These are phyloP conservation scores for Homarus americanus DNA, from an alignment of 1,140 invertebrate species.

Conservation along the genomic window DNA sequence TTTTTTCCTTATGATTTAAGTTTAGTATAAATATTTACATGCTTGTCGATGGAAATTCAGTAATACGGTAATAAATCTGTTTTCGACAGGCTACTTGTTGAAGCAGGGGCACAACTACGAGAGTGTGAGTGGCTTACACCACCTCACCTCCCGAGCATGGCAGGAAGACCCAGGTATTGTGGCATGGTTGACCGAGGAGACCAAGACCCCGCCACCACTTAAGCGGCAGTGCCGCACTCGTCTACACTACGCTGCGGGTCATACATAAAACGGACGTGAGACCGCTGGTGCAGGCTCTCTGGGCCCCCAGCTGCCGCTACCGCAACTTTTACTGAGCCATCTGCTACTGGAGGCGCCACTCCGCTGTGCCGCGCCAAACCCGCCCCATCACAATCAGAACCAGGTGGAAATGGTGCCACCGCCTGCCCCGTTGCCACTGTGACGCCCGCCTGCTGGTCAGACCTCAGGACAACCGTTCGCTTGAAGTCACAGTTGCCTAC, in stretches of 20 bases:
- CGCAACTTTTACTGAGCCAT: not conserved
- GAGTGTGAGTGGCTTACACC: constrained; percentile 46
- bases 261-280: constrained; percentile 34
- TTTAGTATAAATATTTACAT: no score
- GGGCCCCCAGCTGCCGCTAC: not conserved
- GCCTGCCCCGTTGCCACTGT: not conserved
- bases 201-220: constrained; percentile 24
- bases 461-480: not conserved
- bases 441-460: not conserved
- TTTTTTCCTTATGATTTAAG: not conserved
- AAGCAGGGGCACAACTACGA: constrained; percentile 16
- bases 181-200: constrained; percentile 13
- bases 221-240: constrained; percentile 27
- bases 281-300: constrained; percentile 31
- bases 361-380: not conserved
- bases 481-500: not conserved
- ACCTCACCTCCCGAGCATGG: constrained; percentile 5
- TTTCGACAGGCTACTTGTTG: constrained; percentile 22
- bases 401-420: not conserved
- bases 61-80: not conserved
- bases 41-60: no score
- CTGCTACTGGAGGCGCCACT: constrained; percentile 7
- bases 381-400: not conserved
- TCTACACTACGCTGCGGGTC: not conserved
- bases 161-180: not conserved